A percentile compares a stretch with the other conserved stretches of the same genome.
phyloP scores from a whole-genome alignment of 2,113 vertebrate genomes.

The Apus apus region DNA sequence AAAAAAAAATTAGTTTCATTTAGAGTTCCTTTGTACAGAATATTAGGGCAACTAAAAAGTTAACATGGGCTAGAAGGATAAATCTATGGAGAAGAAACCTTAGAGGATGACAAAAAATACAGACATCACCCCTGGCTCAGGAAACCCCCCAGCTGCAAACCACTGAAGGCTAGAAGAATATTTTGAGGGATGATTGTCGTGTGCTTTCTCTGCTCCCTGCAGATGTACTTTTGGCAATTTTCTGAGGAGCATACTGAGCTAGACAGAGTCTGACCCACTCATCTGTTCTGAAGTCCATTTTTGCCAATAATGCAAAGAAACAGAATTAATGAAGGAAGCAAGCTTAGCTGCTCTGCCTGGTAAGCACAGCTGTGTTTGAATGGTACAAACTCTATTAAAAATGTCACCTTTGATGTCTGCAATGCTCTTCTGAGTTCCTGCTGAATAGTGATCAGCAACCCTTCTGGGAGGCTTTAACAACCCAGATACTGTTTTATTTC shows the following conservation, averaged over 20 bases:
- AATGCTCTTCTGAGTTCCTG: neutral
- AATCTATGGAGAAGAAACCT: neutral
- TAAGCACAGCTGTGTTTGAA: constrained; percentile 23
- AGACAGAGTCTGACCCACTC: neutral
- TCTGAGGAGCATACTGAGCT: neutral
- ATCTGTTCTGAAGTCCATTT: rapidly evolving
- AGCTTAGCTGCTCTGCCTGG: neutral
- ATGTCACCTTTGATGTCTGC: constrained; percentile 41
- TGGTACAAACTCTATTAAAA: constrained; percentile 23
- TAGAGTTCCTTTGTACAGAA: neutral
- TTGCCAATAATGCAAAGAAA: neutral
- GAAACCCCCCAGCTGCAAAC: neutral
- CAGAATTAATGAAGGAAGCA: constrained; percentile 16
- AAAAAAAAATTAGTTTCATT: neutral
- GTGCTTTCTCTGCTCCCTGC: neutral
- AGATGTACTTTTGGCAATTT: neutral
- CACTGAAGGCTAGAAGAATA: neutral
- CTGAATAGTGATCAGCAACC: constrained; percentile 5
- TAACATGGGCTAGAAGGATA: neutral
- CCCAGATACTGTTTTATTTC: constrained; percentile 15
- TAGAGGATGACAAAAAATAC: neutral
- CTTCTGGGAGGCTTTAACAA: constrained; percentile 24
- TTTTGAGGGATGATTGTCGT: neutral
- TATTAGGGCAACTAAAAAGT: neutral
- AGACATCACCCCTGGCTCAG: neutral